Base-by-base conservation (phyloP, 2,888 invertebrate genomes). In the Ormyrus nitidulus region DNA sequence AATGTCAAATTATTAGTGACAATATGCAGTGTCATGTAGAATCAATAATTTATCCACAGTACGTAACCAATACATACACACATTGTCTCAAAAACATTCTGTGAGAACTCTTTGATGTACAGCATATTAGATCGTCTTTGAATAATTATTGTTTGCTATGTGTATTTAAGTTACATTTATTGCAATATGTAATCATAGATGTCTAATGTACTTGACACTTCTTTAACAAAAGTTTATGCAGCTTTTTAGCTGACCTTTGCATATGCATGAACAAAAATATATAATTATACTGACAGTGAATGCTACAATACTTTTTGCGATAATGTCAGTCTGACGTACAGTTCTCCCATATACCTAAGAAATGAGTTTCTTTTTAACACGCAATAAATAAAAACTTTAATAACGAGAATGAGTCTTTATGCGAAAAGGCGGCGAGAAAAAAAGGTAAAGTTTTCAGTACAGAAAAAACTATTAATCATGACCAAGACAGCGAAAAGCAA, bases 251-350 rank as follows among this genome's bases (percentile, higher is more conserved):
- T 69, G 69, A 69, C 54, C 19, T 69, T 61, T 54, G 62, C 54
- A 66, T 56, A 53, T 72, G 53, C 49, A 74, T 58, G 59, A 53
- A 54, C 13, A 69, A 76, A 61, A 19, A 54, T 54, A 46, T 76
- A 76, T 53, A 59, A 76, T 68, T 76, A 76, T 10, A 62, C 54
- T 69, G 76, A 76, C 68, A 69, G 19, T 69, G 44, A 13, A 9
- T 5, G 51, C 2, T n/a, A 34, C 53, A 49, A 75, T 75, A 51
- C 48, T 51, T 44, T 51, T 75, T 0, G 19, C 34, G 76, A 76
- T 76, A 76, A 76, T 76, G 68, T 69, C 68, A 76, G 19, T 69
- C 62, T 76, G 62, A 76, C 62, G 54, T 68, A 53, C 76, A 61
- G 53, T 69, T 62, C 48, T 62, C 48, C 48, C 54, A 48, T 62